These are phyloP conservation scores for Phengaris arion DNA, from an alignment of 2,888 invertebrate species.

Conservation along the genomic window DNA sequence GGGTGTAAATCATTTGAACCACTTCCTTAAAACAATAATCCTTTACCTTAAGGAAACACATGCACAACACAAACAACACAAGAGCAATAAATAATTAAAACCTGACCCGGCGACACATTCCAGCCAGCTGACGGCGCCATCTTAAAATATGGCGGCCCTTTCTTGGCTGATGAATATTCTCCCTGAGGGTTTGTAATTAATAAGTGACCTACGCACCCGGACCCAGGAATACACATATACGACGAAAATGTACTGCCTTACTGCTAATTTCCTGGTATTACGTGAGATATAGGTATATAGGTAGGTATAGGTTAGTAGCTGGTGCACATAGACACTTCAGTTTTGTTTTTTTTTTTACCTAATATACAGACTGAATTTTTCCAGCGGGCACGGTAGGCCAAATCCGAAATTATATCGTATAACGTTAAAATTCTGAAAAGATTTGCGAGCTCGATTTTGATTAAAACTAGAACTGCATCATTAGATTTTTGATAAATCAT, in stretches of 20 bases:
- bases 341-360: too few species aligned
- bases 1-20: background rate
- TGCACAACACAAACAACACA: conserved; percentile 34
- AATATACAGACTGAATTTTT: too few species aligned
- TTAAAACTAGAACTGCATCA: too few species aligned
- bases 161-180: conserved; percentile 64
- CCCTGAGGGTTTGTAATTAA: conserved; percentile 72
- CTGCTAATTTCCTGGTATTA: too few species aligned
- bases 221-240: background rate
- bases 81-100: conserved; percentile 61
- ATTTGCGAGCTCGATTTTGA: too few species aligned
- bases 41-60: conserved; percentile 14
- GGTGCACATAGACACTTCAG: too few species aligned
- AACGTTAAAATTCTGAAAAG: too few species aligned
- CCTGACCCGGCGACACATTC: conserved; percentile 59
- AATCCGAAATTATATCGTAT: too few species aligned
- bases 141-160: conserved; percentile 75
- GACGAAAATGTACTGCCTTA: background rate
- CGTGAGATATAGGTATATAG: too few species aligned
- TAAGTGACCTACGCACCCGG: conserved; percentile 60
- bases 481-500: too few species aligned
- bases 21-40: conserved; percentile 12
- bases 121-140: conserved; percentile 70
- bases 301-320: too few species aligned
- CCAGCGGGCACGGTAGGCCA: too few species aligned